A percentile compares a stretch with the other conserved stretches of the same genome.
phyloP scores from a whole-genome alignment of 2,113 vertebrate genomes.

The Rhodinocichla rosea region DNA sequence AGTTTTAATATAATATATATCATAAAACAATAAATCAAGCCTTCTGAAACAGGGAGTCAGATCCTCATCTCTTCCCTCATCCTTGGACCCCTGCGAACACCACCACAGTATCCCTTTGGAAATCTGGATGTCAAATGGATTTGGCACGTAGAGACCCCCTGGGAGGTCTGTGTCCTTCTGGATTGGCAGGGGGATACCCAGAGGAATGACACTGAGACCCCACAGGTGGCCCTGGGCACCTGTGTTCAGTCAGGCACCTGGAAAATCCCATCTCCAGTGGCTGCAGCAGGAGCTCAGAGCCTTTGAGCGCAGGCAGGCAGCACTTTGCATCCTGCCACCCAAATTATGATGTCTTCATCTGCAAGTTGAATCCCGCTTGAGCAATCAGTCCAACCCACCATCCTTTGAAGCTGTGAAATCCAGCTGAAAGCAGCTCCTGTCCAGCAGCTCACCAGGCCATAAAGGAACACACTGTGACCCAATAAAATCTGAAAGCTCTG shows the following conservation, averaged over 20 bases:
- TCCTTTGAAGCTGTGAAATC: constrained; percentile 34
- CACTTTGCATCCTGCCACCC: neutral
- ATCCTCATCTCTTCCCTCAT: too few relatives aligned
- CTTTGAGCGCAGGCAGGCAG: neutral
- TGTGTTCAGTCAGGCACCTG: neutral
- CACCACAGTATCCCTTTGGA: neutral
- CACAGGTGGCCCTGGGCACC: neutral
- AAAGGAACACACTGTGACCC: constrained; percentile 2
- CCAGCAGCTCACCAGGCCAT: constrained; percentile 27
- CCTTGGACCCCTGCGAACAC: too few relatives aligned
- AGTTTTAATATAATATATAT: too few relatives aligned
- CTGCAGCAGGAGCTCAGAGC: neutral
- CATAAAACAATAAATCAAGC: too few relatives aligned
- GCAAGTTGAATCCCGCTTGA: constrained; percentile 3
- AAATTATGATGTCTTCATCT: neutral
- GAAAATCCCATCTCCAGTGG: neutral
- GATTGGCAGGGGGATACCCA: neutral
- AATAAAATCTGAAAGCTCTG: constrained; percentile 3
- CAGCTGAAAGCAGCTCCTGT: constrained; percentile 35
- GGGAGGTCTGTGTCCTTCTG: neutral
- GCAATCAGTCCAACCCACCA: constrained; percentile 1
- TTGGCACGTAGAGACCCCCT: neutral
- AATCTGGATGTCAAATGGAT: neutral
- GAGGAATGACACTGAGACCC: neutral
- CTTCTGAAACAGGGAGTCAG: too few relatives aligned